Evolutionary conservation across 2,113 vertebrate genomes (phyloP).

Genomic region (Plotosus lineatus): DNA sequence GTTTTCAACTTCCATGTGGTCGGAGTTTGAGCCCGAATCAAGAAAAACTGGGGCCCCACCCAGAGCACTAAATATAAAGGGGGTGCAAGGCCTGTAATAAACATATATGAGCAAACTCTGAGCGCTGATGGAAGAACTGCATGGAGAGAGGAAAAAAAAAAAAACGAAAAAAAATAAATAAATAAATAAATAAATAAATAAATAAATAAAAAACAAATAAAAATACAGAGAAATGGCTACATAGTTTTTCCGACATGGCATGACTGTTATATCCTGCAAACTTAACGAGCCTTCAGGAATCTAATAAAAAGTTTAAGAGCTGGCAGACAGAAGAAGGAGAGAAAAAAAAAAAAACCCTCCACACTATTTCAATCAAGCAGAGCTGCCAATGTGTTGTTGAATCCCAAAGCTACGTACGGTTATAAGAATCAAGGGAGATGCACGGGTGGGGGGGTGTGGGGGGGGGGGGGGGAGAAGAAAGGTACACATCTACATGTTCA

Average conservation of each 20-base stretch:
- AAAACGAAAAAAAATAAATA: too few species aligned
- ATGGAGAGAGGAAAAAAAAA: too few species aligned
- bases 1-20: constrained; percentile 38
- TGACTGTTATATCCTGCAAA: too few species aligned
- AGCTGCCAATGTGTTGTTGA: neutral
- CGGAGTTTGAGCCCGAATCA: constrained; percentile 26
- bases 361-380: neutral
- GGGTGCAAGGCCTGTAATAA: constrained; percentile 44
- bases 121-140: neutral
- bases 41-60: neutral
- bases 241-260: neutral
- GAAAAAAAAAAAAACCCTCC: neutral
- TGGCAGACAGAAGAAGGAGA: neutral
- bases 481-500: constrained; percentile 26
- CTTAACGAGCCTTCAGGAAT: neutral
- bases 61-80: constrained; percentile 20
- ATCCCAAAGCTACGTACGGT: too few species aligned
- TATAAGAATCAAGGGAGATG: too few species aligned
- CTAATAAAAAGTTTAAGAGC: neutral
- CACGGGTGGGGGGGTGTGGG: too few species aligned
- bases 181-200: too few species aligned
- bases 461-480: constrained; percentile 21
- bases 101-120: constrained; percentile 39
- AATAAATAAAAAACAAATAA: too few species aligned
- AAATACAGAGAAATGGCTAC: neutral